Evolutionary conservation across 1,140 invertebrate genomes (phyloP).

Genomic region (Aporrectodea caliginosa): DNA sequence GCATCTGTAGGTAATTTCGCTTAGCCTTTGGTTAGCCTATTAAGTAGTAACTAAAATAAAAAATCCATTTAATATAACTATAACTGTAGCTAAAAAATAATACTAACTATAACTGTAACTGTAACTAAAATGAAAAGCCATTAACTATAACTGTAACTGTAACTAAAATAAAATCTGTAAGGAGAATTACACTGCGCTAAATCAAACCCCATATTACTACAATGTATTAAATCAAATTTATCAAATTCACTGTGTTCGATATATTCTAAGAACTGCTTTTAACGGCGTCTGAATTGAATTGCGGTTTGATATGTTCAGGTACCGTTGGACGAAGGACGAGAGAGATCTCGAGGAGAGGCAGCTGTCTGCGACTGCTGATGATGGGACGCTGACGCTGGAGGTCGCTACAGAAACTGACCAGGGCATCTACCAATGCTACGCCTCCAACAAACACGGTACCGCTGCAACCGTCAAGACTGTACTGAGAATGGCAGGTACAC

Average conservation of each 20-base stretch:
- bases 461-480: conserved; percentile 18
- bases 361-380: too few species aligned
- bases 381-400: not conserved
- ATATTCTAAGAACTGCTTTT: too few species aligned
- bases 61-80: too few species aligned
- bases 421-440: conserved; percentile 33
- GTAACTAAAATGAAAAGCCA: too few species aligned
- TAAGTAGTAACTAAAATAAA: too few species aligned
- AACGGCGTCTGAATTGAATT: not conserved
- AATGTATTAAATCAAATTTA: not conserved
- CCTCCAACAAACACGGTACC: conserved; percentile 23
- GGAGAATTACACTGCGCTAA: too few species aligned
- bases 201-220: not conserved
- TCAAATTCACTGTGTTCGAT: not conserved
- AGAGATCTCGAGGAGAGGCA: not conserved
- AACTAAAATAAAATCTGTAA: too few species aligned
- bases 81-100: too few species aligned
- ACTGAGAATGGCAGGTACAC: conserved; percentile 29
- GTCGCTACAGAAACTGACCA: not conserved
- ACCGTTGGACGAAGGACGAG: not conserved
- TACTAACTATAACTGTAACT: too few species aligned
- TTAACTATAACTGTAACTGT: too few species aligned
- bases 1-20: too few species aligned
- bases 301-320: not conserved
- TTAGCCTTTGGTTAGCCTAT: too few species aligned